phyloP scores from a whole-genome alignment of 2,113 vertebrate genomes.

The Carassius carassius region DNA sequence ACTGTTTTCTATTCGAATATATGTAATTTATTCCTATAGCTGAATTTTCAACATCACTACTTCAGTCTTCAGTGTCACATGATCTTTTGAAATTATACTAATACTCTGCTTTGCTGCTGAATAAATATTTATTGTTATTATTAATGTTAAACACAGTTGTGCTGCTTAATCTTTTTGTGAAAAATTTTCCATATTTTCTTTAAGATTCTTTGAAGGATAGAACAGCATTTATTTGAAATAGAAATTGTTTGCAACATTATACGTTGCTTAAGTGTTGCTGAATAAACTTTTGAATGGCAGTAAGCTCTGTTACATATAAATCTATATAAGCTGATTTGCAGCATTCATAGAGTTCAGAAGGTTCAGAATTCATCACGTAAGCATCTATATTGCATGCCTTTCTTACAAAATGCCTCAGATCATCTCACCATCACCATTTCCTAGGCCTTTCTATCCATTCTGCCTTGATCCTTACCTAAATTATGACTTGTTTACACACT shows the following conservation, averaged over 20 bases:
- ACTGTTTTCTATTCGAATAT: not conserved
- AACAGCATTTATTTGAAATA: too few relatives aligned
- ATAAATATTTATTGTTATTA: not conserved
- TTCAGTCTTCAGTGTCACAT: not conserved
- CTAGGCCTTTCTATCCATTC: not conserved
- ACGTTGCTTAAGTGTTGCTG: not conserved
- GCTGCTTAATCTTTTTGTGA: too few relatives aligned
- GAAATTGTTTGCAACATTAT: not conserved
- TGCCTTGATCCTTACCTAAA: not conserved
- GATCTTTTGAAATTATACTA: not conserved
- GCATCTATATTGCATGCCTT: not conserved
- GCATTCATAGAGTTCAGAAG: too few relatives aligned
- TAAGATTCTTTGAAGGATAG: too few relatives aligned
- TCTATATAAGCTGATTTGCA: too few relatives aligned
- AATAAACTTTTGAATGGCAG: not conserved
- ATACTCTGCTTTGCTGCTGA: not conserved
- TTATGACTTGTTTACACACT: not conserved
- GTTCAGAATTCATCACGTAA: not conserved
- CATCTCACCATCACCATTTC: not conserved
- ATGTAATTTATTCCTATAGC: not conserved
- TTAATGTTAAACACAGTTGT: too few relatives aligned
- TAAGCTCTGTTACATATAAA: too few relatives aligned
- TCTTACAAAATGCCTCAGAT: not conserved
- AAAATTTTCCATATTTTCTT: too few relatives aligned
- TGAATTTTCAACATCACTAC: not conserved